Evolutionary conservation across 2,888 invertebrate species (phyloP).

Genomic region (Leptopilina drosophilae): DNA sequence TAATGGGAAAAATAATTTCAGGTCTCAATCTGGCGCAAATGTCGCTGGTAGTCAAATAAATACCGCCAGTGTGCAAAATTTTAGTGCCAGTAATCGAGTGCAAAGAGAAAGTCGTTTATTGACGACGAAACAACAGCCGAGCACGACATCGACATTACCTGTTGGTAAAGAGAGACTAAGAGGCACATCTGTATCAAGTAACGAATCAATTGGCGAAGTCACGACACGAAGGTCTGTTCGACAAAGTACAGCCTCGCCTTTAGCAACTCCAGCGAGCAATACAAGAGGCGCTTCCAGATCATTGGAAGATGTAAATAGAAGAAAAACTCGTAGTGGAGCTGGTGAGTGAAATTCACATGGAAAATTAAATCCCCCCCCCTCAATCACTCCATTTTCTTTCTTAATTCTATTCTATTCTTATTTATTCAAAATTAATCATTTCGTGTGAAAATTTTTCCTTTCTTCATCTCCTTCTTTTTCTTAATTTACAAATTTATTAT

Average conservation of each 20-base stretch:
- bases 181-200: constrained; percentile 72
- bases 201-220: constrained; percentile 72
- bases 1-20: constrained; percentile 51
- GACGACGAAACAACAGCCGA: constrained; percentile 72
- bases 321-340: constrained; percentile 76
- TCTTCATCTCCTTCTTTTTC: too few relatives aligned
- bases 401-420: too few relatives aligned
- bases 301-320: constrained; percentile 74
- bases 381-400: too few relatives aligned
- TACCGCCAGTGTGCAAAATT: constrained; percentile 68
- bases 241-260: constrained; percentile 74
- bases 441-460: too few relatives aligned
- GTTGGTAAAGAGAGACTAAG: constrained; percentile 73
- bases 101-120: constrained; percentile 74
- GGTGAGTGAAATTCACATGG: constrained; percentile 68
- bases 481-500: too few relatives aligned
- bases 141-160: constrained; percentile 58
- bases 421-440: too few relatives aligned
- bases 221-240: constrained; percentile 74
- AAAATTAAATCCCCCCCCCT: too few relatives aligned
- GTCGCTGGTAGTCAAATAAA: constrained; percentile 70
- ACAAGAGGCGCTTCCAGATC: constrained; percentile 75
- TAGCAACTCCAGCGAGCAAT: constrained; percentile 74
- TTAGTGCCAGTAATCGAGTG: constrained; percentile 71
- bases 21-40: constrained; percentile 67